Percentiles rank a stretch among this genome's conserved stretches.
Evolutionary conservation across 2,113 vertebrate genomes (phyloP).

Genomic region (Nyctibius bracteatus): DNA sequence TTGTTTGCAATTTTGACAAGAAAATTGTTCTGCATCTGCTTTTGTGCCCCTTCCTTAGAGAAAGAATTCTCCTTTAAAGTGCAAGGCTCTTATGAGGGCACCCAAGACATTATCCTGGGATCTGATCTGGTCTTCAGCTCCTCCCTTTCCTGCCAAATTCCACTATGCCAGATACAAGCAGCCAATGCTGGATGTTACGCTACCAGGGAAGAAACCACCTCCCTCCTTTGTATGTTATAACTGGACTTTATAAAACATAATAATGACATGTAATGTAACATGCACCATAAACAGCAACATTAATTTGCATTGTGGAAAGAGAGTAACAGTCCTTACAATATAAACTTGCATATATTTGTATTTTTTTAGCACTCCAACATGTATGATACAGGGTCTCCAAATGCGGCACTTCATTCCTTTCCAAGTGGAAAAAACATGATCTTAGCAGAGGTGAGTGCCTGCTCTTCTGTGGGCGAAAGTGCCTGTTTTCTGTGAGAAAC

Average conservation of each 20-base stretch:
- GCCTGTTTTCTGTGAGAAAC: neutral
- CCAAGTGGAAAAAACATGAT: constrained; percentile 28
- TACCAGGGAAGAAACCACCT: constrained; percentile 21
- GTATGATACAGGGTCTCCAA: neutral
- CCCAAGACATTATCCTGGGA: constrained; percentile 16
- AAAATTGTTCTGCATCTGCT: neutral
- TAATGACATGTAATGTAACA: neutral
- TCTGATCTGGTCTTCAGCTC: neutral
- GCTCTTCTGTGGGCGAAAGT: neutral
- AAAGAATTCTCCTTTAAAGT: constrained; percentile 57
- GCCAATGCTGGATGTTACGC: neutral
- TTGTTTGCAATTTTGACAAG: neutral
- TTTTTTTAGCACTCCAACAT: neutral
- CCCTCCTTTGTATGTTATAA: constrained; percentile 30
- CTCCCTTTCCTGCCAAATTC: constrained; percentile 37
- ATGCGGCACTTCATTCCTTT: constrained; percentile 44
- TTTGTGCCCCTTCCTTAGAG: constrained; percentile 5
- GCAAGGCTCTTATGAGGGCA: constrained; percentile 51
- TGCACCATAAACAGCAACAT: neutral
- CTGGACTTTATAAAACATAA: neutral
- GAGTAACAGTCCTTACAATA: neutral
- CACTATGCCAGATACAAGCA: constrained; percentile 65
- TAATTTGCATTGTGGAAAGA: neutral
- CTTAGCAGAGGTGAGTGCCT: constrained; percentile 51
- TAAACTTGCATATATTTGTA: neutral